Conservation (phyloP, 2,797 vertebrate species). For the Silurus aristotelis region DNA sequence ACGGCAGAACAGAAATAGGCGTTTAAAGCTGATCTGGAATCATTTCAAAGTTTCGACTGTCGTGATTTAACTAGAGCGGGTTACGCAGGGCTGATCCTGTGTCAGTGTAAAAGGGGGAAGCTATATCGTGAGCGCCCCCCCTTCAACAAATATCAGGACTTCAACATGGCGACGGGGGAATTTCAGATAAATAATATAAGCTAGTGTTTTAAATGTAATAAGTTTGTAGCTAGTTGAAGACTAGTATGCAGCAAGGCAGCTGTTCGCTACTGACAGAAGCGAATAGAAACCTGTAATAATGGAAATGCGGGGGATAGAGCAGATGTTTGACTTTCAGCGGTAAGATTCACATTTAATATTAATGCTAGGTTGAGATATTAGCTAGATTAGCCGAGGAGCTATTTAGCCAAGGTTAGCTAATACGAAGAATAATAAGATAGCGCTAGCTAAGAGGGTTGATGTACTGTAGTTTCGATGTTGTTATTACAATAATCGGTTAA, state of each 20-base stretch:
- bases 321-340: constrained; percentile 83
- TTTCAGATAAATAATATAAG: constrained; percentile 46
- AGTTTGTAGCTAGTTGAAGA: constrained; percentile 13
- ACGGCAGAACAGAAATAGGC: background rate
- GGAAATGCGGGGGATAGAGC: constrained; percentile 76
- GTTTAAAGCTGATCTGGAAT: constrained; percentile 2
- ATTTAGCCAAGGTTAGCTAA: background rate
- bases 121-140: background rate
- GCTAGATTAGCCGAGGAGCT: constrained; percentile 23
- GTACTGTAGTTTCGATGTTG: background rate
- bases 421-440: background rate
- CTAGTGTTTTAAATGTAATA: constrained; percentile 38
- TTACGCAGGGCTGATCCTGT: background rate
- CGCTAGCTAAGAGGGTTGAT: background rate
- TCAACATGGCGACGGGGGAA: constrained; percentile 56
- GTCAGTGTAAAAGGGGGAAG: constrained; percentile 14
- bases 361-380: constrained; percentile 7
- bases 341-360: constrained; percentile 62
- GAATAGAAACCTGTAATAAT: constrained; percentile 60
- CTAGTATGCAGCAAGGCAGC: constrained; percentile 52
- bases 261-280: constrained; percentile 25
- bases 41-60: background rate
- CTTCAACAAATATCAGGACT: constrained; percentile 28
- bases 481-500: background rate
- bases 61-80: background rate